Percentiles rank a stretch among this genome's conserved stretches.
These are phyloP conservation scores for Phylloscopus collybita DNA, from an alignment of 2,797 vertebrate species.

Conservation along the genomic window DNA sequence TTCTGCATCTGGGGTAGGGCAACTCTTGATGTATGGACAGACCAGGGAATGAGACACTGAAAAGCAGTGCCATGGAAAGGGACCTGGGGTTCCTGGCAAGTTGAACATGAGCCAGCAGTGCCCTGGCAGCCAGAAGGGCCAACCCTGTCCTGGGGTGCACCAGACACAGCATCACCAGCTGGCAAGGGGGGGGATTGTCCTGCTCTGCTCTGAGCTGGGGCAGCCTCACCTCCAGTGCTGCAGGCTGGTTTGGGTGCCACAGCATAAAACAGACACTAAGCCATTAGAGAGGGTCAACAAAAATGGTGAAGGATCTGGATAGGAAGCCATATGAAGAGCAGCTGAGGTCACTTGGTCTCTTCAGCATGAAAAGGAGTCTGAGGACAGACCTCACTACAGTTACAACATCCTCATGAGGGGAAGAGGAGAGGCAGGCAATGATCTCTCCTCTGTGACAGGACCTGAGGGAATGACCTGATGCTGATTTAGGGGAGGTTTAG, in stretches of 20 bases:
- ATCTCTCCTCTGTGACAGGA: background rate
- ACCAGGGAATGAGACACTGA: background rate
- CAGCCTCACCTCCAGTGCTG: fast-evolving
- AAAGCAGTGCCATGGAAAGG: background rate
- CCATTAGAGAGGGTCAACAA: background rate
- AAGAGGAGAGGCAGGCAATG: background rate
- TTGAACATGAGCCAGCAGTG: background rate
- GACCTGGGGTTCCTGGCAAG: background rate
- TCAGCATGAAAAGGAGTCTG: background rate
- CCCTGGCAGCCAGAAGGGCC: background rate
- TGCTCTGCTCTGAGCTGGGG: background rate
- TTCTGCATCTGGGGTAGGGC: too few species aligned
- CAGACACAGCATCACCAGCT: background rate
- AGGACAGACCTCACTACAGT: background rate
- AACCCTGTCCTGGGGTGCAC: background rate
- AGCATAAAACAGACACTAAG: background rate
- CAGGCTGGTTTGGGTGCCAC: fast-evolving
- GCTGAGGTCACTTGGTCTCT: background rate
- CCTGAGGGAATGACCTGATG: background rate
- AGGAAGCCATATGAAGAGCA: fast-evolving
- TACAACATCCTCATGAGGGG: fast-evolving
- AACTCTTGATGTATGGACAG: background rate
- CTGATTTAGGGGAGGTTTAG: background rate
- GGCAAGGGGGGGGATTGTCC: background rate
- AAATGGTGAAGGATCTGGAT: background rate